These are phyloP conservation scores for Neoseiulus cucumeris DNA, from an alignment of 1,140 invertebrate species.

Conservation along the genomic window DNA sequence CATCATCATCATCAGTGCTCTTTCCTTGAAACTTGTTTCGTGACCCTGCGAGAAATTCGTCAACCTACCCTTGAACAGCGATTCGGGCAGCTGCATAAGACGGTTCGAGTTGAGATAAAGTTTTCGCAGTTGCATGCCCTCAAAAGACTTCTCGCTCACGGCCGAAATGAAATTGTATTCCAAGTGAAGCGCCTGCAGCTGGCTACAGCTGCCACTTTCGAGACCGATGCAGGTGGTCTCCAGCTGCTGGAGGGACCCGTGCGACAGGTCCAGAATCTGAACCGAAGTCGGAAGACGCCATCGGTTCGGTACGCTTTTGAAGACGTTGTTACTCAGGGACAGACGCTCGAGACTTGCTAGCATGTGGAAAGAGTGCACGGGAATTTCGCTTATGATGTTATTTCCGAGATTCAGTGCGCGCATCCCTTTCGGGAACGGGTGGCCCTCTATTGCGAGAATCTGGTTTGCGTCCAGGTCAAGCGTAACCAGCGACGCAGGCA, in stretches of 20 bases:
- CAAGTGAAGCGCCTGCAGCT: not conserved
- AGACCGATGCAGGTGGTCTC: conserved; percentile 3
- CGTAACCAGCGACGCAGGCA: not conserved
- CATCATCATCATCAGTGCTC: too few relatives aligned
- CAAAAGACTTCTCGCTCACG: not conserved
- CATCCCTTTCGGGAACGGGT: not conserved
- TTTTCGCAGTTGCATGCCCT: not conserved
- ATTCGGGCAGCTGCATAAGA: not conserved
- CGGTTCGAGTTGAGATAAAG: not conserved
- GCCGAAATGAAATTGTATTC: conserved; percentile 4
- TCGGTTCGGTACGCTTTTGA: not conserved
- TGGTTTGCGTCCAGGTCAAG: conserved; percentile 6
- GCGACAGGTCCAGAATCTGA: conserved; percentile 4
- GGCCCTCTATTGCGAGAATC: not conserved
- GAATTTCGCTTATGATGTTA: not conserved
- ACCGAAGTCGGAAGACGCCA: not conserved
- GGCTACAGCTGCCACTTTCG: not conserved
- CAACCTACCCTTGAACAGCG: not conserved
- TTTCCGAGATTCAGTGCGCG: not conserved
- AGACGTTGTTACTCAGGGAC: conserved; percentile 8
- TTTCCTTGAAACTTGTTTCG: too few relatives aligned
- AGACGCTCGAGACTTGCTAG: not conserved
- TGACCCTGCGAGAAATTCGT: too few relatives aligned
- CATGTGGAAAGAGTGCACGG: not conserved
- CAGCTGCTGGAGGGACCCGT: not conserved